Conservation (phyloP, 1,140 invertebrate species). For the Tetramorium parvispinum region DNA sequence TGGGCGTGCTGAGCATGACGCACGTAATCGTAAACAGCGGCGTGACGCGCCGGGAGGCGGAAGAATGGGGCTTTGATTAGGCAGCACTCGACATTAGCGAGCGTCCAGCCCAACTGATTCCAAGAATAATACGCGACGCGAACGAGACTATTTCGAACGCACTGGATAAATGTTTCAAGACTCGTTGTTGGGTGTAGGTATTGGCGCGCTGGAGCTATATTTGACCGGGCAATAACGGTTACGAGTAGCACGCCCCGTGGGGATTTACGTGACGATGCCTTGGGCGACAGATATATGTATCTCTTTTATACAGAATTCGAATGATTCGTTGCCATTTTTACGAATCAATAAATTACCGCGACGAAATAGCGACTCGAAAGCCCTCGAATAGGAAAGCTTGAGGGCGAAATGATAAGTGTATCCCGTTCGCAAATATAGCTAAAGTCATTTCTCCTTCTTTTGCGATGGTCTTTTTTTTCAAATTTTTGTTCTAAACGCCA, state of each 20-base stretch:
- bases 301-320: conserved; percentile 7
- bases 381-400: neutral
- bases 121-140: conserved; percentile 61
- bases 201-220: conserved; percentile 54
- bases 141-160: conserved; percentile 59
- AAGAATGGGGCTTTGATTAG: conserved; percentile 59
- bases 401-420: neutral
- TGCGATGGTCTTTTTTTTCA: no score
- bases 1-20: conserved; percentile 55
- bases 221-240: conserved; percentile 57
- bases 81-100: conserved; percentile 47
- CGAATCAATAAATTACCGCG: conserved; percentile 19
- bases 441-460: neutral
- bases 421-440: neutral
- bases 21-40: conserved; percentile 55
- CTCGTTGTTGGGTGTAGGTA: conserved; percentile 52
- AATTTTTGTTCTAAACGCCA: neutral
- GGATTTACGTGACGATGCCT: conserved; percentile 22
- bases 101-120: conserved; percentile 46
- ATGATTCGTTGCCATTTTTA: conserved; percentile 47
- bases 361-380: neutral
- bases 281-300: conserved; percentile 15
- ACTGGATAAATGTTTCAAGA: conserved; percentile 63
- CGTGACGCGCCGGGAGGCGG: conserved; percentile 50
- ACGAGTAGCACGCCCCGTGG: conserved; percentile 23